Conservation (phyloP, 2,888 invertebrate genomes). For the Acleris holmiana region DNA sequence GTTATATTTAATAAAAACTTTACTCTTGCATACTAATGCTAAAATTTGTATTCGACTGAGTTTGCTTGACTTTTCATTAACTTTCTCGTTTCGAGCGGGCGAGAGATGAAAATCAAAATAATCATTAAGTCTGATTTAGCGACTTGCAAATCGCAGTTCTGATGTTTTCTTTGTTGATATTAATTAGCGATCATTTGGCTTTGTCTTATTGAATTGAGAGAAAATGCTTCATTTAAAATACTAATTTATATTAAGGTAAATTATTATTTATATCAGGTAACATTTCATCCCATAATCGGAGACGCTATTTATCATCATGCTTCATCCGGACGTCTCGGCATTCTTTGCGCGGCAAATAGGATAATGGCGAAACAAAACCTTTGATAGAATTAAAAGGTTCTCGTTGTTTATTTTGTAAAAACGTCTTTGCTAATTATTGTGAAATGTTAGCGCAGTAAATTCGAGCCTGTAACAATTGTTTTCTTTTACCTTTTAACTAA, state of each 20-base stretch:
- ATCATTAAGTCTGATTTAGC: slow-evolving; percentile 76
- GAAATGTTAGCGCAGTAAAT: background rate
- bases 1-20: slow-evolving; percentile 82
- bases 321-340: slow-evolving; percentile 23
- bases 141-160: slow-evolving; percentile 62
- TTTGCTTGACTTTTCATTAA: slow-evolving; percentile 82
- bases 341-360: slow-evolving; percentile 14
- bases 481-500: background rate
- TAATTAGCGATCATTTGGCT: slow-evolving; percentile 54
- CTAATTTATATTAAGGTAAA: slow-evolving; percentile 25
- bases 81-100: slow-evolving; percentile 70
- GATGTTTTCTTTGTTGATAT: slow-evolving; percentile 58
- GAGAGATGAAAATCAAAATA: slow-evolving; percentile 78
- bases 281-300: slow-evolving; percentile 26
- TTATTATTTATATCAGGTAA: slow-evolving; percentile 34
- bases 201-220: slow-evolving; percentile 42
- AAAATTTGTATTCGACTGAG: slow-evolving; percentile 80
- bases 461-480: too few relatives aligned
- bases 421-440: slow-evolving; percentile 42
- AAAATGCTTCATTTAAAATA: slow-evolving; percentile 28
- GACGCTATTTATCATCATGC: slow-evolving; percentile 29
- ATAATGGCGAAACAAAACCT: slow-evolving; percentile 5
- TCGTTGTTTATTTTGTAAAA: slow-evolving; percentile 24
- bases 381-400: slow-evolving; percentile 14
- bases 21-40: slow-evolving; percentile 82